phyloP scores from a whole-genome alignment of 2,113 vertebrate genomes.

The Aspidoscelis tigris region DNA sequence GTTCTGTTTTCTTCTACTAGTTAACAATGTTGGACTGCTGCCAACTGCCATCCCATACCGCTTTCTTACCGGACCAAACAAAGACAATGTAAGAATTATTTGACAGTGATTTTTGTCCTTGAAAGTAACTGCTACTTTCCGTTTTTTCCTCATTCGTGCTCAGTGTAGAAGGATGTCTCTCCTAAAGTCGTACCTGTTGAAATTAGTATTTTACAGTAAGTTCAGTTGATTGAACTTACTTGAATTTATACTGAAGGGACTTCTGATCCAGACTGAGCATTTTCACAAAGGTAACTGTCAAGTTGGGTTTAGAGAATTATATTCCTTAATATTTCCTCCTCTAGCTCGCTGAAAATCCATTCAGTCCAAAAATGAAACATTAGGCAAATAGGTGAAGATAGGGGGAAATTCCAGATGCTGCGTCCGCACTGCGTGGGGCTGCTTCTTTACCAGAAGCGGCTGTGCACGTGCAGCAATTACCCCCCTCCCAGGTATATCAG shows the following conservation, averaged over 20 bases:
- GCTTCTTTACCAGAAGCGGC: too few species aligned
- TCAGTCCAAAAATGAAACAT: not conserved
- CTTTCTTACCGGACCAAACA: slow-evolving; percentile 75
- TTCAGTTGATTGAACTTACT: not conserved
- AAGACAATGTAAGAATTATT: slow-evolving; percentile 79
- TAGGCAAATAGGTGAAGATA: too few species aligned
- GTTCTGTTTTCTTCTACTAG: slow-evolving; percentile 61
- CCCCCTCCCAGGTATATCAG: too few species aligned
- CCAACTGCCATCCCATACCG: slow-evolving; percentile 70
- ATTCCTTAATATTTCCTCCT: not conserved
- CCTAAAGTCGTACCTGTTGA: not conserved
- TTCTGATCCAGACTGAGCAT: not conserved
- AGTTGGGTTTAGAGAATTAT: not conserved
- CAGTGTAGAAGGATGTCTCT: not conserved
- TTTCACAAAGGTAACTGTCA: not conserved
- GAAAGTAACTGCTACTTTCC: slow-evolving; percentile 6
- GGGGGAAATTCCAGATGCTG: too few species aligned
- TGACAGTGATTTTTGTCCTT: slow-evolving; percentile 22
- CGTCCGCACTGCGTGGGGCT: too few species aligned
- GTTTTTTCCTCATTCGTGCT: not conserved
- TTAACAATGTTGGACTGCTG: slow-evolving; percentile 89
- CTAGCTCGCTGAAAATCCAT: not conserved
- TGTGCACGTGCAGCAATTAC: too few species aligned
- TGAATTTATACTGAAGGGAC: not conserved
- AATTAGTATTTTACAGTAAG: not conserved